Evolutionary conservation across 1,140 invertebrate species (phyloP).

Genomic region (Zaprionus camerounensis): DNA sequence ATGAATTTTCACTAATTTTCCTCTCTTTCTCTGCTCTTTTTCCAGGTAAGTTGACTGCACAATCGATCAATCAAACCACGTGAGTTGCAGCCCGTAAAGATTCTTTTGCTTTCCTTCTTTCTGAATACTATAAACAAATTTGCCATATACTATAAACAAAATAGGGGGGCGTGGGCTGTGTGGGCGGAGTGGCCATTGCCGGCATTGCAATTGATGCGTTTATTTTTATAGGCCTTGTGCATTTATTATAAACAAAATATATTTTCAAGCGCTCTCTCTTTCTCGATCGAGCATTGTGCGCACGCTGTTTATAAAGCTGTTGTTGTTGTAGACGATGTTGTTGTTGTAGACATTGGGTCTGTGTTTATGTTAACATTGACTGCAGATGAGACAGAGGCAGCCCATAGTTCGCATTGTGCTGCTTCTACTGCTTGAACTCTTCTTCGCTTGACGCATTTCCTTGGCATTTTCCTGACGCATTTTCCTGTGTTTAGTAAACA

Average conservation of each 20-base stretch:
- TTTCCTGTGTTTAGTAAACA: slow-evolving; percentile 69
- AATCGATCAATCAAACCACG: slow-evolving; percentile 65
- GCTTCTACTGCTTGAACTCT: slow-evolving; percentile 20
- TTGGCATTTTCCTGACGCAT: slow-evolving; percentile 58
- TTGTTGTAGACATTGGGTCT: slow-evolving; percentile 25
- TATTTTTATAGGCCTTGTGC: slow-evolving; percentile 60
- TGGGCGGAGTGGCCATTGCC: slow-evolving; percentile 2
- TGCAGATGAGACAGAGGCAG: slow-evolving; percentile 23
- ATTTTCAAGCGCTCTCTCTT: slow-evolving; percentile 26
- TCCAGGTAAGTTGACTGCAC: slow-evolving; percentile 64
- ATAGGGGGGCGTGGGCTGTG: neutral
- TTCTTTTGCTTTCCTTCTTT: neutral
- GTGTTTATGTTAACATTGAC: slow-evolving; percentile 78
- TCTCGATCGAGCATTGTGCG: neutral
- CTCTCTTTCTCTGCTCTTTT: slow-evolving; percentile 33
- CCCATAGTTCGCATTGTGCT: slow-evolving; percentile 4
- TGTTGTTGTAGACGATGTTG: slow-evolving; percentile 14
- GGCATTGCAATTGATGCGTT: slow-evolving; percentile 53
- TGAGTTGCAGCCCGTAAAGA: slow-evolving; percentile 35
- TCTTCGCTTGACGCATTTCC: slow-evolving; percentile 67
- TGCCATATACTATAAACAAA: slow-evolving; percentile 46
- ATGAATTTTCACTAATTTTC: slow-evolving; percentile 47
- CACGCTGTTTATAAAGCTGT: slow-evolving; percentile 35
- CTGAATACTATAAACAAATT: slow-evolving; percentile 33
- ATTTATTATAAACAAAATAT: slow-evolving; percentile 62